A percentile compares a stretch with the other conserved stretches of the same genome.
Evolutionary conservation across 2,797 vertebrate genomes (phyloP).

Genomic region (Pampus argenteus): DNA sequence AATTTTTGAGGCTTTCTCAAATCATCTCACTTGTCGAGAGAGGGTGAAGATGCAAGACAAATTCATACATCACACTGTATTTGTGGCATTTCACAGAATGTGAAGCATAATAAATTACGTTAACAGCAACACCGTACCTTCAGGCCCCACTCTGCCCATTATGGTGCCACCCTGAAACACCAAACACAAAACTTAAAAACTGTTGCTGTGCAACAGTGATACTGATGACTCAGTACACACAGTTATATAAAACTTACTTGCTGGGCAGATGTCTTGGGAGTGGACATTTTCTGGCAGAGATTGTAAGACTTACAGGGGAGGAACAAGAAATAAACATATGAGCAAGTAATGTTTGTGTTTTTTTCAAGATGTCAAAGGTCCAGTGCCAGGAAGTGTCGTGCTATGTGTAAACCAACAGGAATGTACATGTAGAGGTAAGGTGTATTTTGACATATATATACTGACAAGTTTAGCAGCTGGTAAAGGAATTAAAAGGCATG

Average conservation of each 20-base stretch:
- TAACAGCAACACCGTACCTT: slow-evolving; percentile 45
- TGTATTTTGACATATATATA: no score
- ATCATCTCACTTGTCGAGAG: not conserved
- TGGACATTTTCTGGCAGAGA: slow-evolving; percentile 43
- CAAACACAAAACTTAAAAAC: slow-evolving; percentile 11
- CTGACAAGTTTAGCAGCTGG: not conserved
- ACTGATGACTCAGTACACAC: not conserved
- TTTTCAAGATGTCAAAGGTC: slow-evolving; percentile 27
- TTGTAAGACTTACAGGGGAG: not conserved
- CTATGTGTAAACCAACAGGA: not conserved
- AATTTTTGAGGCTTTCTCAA: not conserved
- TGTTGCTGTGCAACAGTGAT: no score
- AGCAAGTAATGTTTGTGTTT: not conserved
- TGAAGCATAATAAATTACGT: not conserved
- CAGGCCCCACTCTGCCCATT: slow-evolving; percentile 14
- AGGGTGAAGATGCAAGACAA: not conserved
- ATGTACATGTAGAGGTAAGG: not conserved
- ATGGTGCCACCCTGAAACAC: slow-evolving; percentile 46
- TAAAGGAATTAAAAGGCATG: not conserved
- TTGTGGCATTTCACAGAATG: not conserved
- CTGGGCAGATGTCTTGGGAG: not conserved
- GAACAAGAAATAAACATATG: not conserved
- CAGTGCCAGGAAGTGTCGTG: slow-evolving; percentile 24
- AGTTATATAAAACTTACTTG: slow-evolving; percentile 24
- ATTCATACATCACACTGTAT: not conserved